Evolutionary conservation across 1,140 invertebrate genomes (phyloP).

Genomic region (Microplitis mediator): DNA sequence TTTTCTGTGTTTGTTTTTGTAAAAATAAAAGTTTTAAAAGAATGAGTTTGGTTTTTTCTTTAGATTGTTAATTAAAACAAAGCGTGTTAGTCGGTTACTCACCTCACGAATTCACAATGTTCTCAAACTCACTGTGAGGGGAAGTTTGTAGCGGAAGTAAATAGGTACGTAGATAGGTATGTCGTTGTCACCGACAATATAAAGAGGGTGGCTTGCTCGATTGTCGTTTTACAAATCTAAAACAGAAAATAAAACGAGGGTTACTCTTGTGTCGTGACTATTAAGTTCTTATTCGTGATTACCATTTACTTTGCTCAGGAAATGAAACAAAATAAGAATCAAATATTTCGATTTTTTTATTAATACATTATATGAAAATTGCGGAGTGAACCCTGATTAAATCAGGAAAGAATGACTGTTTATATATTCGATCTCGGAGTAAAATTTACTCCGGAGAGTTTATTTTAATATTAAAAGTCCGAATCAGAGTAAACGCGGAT

Average conservation of each 20-base stretch:
- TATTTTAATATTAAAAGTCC: no score
- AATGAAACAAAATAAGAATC: background rate
- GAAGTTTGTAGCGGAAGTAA: background rate
- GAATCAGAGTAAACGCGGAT: no score
- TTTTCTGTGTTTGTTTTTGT: no score
- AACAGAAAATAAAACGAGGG: background rate
- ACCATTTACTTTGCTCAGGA: background rate
- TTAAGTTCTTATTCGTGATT: background rate
- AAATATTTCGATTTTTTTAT: no score
- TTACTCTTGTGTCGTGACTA: background rate
- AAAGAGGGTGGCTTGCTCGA: background rate
- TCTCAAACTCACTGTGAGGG: no score
- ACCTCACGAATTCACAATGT: background rate
- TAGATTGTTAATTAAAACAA: background rate
- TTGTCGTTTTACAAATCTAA: background rate
- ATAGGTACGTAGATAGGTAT: background rate
- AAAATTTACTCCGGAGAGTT: no score
- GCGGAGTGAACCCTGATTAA: no score
- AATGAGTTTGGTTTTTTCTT: no score
- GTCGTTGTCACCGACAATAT: background rate
- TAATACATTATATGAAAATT: no score
- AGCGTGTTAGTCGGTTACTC: conserved; percentile 1
- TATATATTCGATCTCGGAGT: no score
- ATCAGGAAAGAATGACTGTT: no score
- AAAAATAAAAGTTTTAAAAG: no score